phyloP scores from a whole-genome alignment of 2,797 vertebrate species.

The Enteromius trimaculatus region DNA sequence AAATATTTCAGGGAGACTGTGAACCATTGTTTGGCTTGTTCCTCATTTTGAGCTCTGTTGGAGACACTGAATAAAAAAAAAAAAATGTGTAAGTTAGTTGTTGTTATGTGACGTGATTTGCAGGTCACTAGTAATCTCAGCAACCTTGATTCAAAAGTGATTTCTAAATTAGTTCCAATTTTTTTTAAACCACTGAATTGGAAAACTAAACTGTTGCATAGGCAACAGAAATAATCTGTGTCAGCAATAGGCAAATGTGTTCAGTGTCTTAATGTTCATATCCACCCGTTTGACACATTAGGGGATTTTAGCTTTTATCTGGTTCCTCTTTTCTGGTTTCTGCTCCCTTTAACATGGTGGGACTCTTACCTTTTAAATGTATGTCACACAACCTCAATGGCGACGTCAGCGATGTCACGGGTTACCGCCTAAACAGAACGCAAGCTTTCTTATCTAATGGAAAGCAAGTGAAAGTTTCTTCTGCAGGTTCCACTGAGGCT shows the following conservation, averaged over 20 bases:
- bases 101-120: neutral
- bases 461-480: neutral
- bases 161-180: neutral
- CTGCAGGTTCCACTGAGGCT: slow-evolving; percentile 17
- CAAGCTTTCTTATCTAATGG: slow-evolving; percentile 40
- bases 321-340: slow-evolving; percentile 42
- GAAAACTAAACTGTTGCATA: neutral
- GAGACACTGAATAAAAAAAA: neutral
- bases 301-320: slow-evolving; percentile 42
- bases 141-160: neutral
- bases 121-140: neutral
- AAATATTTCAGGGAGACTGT: neutral
- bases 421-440: neutral
- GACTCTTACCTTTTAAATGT: slow-evolving; percentile 38
- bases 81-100: neutral
- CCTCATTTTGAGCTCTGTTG: neutral
- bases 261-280: neutral
- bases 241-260: neutral
- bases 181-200: neutral
- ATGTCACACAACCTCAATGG: slow-evolving; percentile 44
- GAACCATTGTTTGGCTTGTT: neutral
- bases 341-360: slow-evolving; percentile 21
- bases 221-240: neutral
- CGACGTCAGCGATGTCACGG: slow-evolving; percentile 14
- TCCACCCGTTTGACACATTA: neutral